Conservation (phyloP, 2,888 invertebrate genomes). For the Drosophila melanocephala region DNA sequence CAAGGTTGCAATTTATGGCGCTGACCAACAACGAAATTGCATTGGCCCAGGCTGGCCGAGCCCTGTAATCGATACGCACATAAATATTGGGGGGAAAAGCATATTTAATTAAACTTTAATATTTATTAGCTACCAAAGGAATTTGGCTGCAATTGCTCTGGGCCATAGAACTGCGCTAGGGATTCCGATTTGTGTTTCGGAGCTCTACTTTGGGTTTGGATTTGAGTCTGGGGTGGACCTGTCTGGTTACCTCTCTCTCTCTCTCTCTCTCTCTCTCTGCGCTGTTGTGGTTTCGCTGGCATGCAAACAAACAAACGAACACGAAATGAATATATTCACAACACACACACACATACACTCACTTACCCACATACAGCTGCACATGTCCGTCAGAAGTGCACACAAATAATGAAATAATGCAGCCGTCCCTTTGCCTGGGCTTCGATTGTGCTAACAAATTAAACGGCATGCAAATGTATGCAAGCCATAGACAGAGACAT, state of each 20-base stretch:
- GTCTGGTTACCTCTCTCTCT: constrained; percentile 16
- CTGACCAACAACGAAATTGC: constrained; percentile 79
- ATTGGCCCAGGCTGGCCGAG: constrained; percentile 45
- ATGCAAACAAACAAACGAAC: constrained; percentile 64
- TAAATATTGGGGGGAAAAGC: constrained; percentile 73
- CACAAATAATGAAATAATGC: constrained; percentile 55
- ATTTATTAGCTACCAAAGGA: constrained; percentile 81
- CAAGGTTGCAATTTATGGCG: constrained; percentile 80
- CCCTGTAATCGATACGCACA: constrained; percentile 69
- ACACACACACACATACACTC: constrained; percentile 15
- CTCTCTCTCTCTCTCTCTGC: neutral
- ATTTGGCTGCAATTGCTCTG: constrained; percentile 69
- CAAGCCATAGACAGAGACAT: constrained; percentile 5
- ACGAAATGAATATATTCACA: constrained; percentile 43
- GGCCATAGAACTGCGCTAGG: constrained; percentile 39
- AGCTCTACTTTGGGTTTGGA: constrained; percentile 4
- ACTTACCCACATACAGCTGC: constrained; percentile 9
- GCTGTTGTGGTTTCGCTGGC: constrained; percentile 44
- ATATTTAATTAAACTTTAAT: constrained; percentile 82
- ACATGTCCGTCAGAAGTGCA: constrained; percentile 48
- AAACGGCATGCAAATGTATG: constrained; percentile 65
- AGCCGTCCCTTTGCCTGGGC: constrained; percentile 37
- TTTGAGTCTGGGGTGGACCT: constrained; percentile 19
- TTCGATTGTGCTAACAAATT: constrained; percentile 73
- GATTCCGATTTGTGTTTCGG: constrained; percentile 17